A percentile compares a stretch with the other conserved stretches of the same genome.
phyloP scores from a whole-genome alignment of 2,888 invertebrate species.

The Chymomyza fuscimana region DNA sequence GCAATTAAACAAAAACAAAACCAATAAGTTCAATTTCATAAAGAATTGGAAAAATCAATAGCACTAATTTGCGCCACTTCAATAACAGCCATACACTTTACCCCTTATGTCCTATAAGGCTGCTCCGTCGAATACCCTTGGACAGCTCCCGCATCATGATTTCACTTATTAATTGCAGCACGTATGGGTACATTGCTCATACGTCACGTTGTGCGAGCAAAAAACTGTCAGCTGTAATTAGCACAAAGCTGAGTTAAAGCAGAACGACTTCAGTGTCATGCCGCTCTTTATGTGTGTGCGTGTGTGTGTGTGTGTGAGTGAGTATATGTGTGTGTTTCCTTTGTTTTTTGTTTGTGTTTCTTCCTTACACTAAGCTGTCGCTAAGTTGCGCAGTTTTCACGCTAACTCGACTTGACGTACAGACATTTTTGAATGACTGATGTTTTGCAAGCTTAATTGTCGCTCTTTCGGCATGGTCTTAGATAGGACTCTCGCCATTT shows the following conservation, averaged over 20 bases:
- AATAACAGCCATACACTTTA: constrained; percentile 26
- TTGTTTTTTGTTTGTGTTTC: background rate
- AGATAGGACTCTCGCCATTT: constrained; percentile 19
- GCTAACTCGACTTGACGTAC: constrained; percentile 66
- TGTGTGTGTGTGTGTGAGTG: background rate
- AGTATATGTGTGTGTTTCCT: constrained; percentile 6
- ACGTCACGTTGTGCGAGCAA: constrained; percentile 60
- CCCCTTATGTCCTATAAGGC: background rate
- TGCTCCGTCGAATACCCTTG: background rate
- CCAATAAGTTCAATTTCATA: constrained; percentile 66
- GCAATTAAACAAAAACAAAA: constrained; percentile 58
- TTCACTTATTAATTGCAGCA: constrained; percentile 65
- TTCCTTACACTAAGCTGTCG: background rate
- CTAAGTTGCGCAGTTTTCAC: constrained; percentile 18
- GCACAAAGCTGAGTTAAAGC: constrained; percentile 60
- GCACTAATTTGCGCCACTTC: constrained; percentile 33
- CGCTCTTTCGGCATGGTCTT: constrained; percentile 1
- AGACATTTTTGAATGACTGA: constrained; percentile 72
- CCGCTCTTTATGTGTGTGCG: background rate
- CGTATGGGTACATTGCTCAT: constrained; percentile 64
- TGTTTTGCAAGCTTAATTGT: constrained; percentile 51
- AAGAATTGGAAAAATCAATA: constrained; percentile 66
- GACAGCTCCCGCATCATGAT: constrained; percentile 13
- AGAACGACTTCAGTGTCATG: constrained; percentile 44
- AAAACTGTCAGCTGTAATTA: constrained; percentile 72